Percentiles rank a stretch among this genome's conserved stretches.
Evolutionary conservation across 2,113 vertebrate genomes (phyloP).

Genomic region (Cairina moschata): DNA sequence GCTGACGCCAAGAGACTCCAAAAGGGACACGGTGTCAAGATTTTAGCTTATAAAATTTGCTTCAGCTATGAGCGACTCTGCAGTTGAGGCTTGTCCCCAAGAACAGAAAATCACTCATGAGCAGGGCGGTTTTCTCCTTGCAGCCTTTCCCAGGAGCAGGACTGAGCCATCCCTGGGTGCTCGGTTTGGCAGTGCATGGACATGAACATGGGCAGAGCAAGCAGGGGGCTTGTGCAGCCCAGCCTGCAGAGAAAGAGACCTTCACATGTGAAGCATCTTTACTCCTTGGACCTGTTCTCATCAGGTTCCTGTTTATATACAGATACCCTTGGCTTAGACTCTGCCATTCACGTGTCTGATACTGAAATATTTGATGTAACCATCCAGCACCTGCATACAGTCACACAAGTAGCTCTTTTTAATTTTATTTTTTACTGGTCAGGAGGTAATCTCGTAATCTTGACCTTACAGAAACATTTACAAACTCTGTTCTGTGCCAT

Average conservation of each 20-base stretch:
- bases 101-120: not conserved
- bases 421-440: not conserved
- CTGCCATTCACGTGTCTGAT: not conserved
- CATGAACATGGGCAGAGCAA: not conserved
- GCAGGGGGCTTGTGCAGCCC: not conserved
- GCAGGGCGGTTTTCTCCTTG: not conserved
- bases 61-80: not conserved
- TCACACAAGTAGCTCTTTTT: not conserved
- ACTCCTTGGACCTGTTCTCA: not conserved
- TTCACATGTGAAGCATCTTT: not conserved
- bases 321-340: not conserved
- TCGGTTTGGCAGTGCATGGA: not conserved
- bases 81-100: not conserved
- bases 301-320: not conserved
- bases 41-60: not conserved
- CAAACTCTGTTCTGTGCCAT: not conserved
- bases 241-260: not conserved
- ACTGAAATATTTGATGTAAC: not conserved
- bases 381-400: not conserved
- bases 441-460: not conserved
- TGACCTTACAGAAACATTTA: not conserved
- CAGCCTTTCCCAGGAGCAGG: not conserved
- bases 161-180: not conserved
- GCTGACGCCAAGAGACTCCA: accelerated
- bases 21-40: not conserved